Base-by-base conservation (phyloP, 2,888 invertebrate genomes). In the Lobophora halterata region DNA sequence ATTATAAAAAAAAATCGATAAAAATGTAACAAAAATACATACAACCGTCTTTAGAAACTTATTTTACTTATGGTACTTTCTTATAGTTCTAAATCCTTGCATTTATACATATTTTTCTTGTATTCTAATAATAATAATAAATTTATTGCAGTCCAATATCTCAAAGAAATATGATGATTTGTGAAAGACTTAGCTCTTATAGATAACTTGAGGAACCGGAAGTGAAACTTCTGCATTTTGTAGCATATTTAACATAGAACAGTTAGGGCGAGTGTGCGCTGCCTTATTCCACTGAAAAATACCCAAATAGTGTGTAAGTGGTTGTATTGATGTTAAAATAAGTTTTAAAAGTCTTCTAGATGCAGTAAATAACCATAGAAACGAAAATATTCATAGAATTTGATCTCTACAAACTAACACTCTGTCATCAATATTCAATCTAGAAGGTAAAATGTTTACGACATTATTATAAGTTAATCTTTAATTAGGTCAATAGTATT, bases 161-260 rank as follows among this genome's bases (percentile, higher is more conserved):
- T n/a, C n/a, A n/a, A n/a, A n/a, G n/a, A n/a, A n/a, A n/a, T n/a
- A n/a, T n/a, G n/a, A n/a, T n/a, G n/a, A n/a, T n/a, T 11, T 24
- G 24, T 11, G 24, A 32, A 18, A 18, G n/a, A n/a, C n/a, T 18
- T 18, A n/a, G 18, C 3, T 18, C 5, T 18, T 18, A 18, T 18
- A 18, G 7, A n/a, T 18, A 1, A 18, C 1, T n/a, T 24, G 21
- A 19, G 19, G 3, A 28, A 31, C 29, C 29, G 28, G 44, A 39
- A 32, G 43, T 44, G 3, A 34, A 27, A 44, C 34, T 39, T 39
- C 38, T 44, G 35, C 28, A 1, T 19, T 26, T 20, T 20, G 36
- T 34, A 37, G 43, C 37, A 43, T 43, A 37, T 26, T 23, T 1
- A 20, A 37, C 24, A 11, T 38, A 20, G 31, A 19, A 2, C 14